These are phyloP conservation scores for Aleadryas rufinucha DNA, from an alignment of 2,113 vertebrate species.

Conservation along the genomic window DNA sequence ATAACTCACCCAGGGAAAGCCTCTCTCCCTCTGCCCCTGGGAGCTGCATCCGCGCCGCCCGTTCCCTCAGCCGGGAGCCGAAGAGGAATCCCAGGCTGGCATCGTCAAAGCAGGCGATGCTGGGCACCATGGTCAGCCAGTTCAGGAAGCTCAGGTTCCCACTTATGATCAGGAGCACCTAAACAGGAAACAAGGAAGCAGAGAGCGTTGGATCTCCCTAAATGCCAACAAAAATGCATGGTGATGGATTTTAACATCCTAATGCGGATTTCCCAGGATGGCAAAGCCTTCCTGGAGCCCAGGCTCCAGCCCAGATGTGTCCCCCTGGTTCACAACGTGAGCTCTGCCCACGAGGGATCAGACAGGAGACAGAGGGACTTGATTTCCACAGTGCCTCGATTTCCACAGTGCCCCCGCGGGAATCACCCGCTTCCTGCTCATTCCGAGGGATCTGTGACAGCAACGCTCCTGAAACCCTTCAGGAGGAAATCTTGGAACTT, in stretches of 20 bases:
- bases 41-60: slow-evolving; percentile 66
- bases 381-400: accelerated
- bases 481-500: not conserved
- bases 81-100: slow-evolving; percentile 79
- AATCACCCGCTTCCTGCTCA: not conserved
- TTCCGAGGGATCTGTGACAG: not conserved
- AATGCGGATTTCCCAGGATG: accelerated
- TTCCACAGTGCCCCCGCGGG: not conserved
- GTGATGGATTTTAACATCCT: not conserved
- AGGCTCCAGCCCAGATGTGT: not conserved
- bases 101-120: slow-evolving; percentile 91
- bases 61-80: slow-evolving; percentile 46
- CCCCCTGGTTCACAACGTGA: accelerated
- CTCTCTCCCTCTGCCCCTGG: not conserved
- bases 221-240: accelerated
- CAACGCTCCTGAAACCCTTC: not conserved
- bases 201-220: too few species aligned
- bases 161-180: slow-evolving; percentile 87
- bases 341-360: not conserved
- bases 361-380: not conserved
- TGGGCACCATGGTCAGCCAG: slow-evolving; percentile 95
- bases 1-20: slow-evolving; percentile 60
- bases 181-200: not conserved
- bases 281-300: not conserved
- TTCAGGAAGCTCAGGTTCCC: slow-evolving; percentile 97